Conservation (phyloP, 2,113 vertebrate genomes). For the Callorhinus ursinus region DNA sequence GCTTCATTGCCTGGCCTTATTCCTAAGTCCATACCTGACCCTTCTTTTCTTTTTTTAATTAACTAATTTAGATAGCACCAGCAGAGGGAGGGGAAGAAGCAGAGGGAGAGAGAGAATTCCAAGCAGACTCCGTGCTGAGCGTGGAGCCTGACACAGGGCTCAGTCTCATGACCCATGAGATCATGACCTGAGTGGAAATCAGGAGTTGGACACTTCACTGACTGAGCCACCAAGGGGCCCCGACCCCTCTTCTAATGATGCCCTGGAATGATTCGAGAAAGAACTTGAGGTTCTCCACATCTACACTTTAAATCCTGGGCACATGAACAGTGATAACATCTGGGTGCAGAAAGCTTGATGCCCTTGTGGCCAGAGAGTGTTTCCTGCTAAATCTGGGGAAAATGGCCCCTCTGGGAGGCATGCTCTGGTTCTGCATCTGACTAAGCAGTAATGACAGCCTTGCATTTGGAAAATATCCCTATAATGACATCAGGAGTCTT, state of each 20-base stretch:
- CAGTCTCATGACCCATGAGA: no score
- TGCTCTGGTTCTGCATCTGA: neutral
- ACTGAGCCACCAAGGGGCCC: neutral
- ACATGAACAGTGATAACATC: neutral
- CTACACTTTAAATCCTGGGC: neutral
- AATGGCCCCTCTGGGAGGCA: neutral
- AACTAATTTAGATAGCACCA: no score
- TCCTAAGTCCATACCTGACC: neutral
- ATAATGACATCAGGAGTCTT: slow-evolving; percentile 12
- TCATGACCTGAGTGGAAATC: neutral
- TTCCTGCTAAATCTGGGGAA: neutral
- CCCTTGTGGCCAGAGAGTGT: neutral
- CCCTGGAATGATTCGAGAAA: neutral
- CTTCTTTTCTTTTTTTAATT: no score
- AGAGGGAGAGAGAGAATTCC: no score
- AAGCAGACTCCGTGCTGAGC: no score
- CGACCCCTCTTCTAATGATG: neutral
- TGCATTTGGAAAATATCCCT: slow-evolving; percentile 46
- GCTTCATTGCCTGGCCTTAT: neutral
- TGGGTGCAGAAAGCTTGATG: neutral
- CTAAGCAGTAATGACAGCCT: slow-evolving; percentile 47
- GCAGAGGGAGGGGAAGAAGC: no score
- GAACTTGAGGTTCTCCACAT: neutral
- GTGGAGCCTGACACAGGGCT: no score
- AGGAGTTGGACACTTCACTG: neutral